Base-by-base conservation (phyloP, 1,140 invertebrate genomes). In the Hyles euphorbiae region DNA sequence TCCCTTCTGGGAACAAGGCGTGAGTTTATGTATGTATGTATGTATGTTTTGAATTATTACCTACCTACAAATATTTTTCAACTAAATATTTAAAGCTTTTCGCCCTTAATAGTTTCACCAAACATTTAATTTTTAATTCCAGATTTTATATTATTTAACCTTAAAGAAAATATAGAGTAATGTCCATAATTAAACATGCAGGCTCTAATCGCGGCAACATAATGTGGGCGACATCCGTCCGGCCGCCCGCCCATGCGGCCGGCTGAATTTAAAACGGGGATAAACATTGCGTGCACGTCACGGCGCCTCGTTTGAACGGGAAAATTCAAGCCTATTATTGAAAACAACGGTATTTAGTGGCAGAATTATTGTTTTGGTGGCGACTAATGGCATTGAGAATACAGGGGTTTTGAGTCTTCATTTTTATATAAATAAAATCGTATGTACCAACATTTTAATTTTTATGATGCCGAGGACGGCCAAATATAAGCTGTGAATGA, bases 181-280 rank as follows among this genome's bases (percentile, higher is more conserved):
- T 40, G 8, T 40, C 36, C 22, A 22, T 40, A 40, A 40, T 40
- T 40, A 40, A 40, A 40, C 36, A 40, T 8, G 1, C 4, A 40
- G 36, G 58, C 11, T 54, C 44, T 58, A 64, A 63, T 62, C 53
- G 55, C 54, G 40, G 51, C 45, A 22, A 22, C 55, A 60, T 65
- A 57, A 36, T 33, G 34, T 8, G 44, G 53, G 55, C 33, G 47
- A 34, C 36, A 63, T 55, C 56, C 63, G 61, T 45, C 40, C 46
- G 10, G n/a, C 53, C 7, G 33, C 32, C 47, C 57, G 43, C 49
- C 63, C 8, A 40, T 58, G 58, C 48, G 58, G 45, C 54, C 48
- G 36, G 57, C 34, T 60, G 52, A 63, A 67, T 67, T 60, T 57
- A 63, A 67, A 60, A 62, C 46, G 60, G 49, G 43, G 45, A 44